phyloP scores from a whole-genome alignment of 1,140 invertebrate genomes.

The Calycopis cecrops region DNA sequence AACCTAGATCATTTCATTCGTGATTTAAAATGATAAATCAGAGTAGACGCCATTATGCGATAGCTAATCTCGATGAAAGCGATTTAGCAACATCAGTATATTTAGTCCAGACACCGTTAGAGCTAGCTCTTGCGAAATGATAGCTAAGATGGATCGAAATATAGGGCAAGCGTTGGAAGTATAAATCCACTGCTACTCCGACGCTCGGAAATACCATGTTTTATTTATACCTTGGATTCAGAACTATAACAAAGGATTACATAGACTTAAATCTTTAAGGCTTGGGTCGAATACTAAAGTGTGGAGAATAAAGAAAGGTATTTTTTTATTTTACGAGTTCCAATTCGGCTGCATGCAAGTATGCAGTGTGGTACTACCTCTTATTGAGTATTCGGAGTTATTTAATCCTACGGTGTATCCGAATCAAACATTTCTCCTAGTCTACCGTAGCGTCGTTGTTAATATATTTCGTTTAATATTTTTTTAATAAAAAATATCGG shows the following conservation, averaged over 20 bases:
- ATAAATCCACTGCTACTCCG: slow-evolving; percentile 1
- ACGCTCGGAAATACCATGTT: not conserved
- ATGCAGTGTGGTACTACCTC: too few species aligned
- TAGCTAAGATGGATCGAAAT: not conserved
- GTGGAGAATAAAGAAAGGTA: too few species aligned
- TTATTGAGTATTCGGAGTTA: too few species aligned
- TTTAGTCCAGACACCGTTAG: slow-evolving; percentile 10
- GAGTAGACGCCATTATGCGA: slow-evolving; percentile 6
- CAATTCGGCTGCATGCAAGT: too few species aligned
- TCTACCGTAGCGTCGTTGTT: too few species aligned
- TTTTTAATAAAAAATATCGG: too few species aligned
- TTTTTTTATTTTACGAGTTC: too few species aligned
- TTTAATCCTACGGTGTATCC: too few species aligned
- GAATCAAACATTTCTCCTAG: too few species aligned
- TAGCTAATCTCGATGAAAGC: slow-evolving; percentile 19
- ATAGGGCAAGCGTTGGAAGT: not conserved
- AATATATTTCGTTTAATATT: too few species aligned
- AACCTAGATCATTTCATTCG: slow-evolving; percentile 23
- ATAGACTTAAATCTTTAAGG: too few species aligned
- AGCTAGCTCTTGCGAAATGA: not conserved
- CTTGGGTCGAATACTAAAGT: too few species aligned
- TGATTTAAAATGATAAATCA: slow-evolving; percentile 15
- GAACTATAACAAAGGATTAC: not conserved
- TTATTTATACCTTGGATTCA: not conserved
- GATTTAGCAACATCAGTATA: slow-evolving; percentile 24